These are phyloP conservation scores for Strix uralensis DNA, from an alignment of 2,113 vertebrate species.

Conservation along the genomic window DNA sequence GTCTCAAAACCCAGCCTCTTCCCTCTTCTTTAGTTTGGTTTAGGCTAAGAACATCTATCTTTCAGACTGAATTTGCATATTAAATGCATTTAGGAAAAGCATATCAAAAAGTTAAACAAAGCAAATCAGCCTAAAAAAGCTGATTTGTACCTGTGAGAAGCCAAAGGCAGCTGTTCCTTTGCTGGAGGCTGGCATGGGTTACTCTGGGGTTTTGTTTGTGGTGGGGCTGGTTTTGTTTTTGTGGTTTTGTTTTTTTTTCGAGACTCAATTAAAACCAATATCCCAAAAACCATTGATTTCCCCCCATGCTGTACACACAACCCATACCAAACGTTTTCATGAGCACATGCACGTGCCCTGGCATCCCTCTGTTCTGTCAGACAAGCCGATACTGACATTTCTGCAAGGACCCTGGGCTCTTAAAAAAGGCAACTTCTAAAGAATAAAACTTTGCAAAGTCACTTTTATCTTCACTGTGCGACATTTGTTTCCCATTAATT, in stretches of 20 bases:
- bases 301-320: rapidly evolving
- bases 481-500: conserved; percentile 57
- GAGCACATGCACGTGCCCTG: rapidly evolving
- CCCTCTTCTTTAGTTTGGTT: neutral
- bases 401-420: neutral
- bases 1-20: neutral
- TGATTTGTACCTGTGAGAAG: neutral
- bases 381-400: neutral
- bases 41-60: neutral
- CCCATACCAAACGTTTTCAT: rapidly evolving
- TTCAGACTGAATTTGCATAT: neutral
- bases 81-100: neutral
- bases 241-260: neutral
- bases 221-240: neutral
- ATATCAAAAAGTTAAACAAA: neutral
- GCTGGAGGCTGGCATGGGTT: neutral
- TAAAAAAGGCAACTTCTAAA: neutral
- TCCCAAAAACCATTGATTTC: neutral
- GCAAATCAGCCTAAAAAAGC: neutral
- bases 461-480: neutral
- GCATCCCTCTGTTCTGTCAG: neutral
- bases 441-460: conserved; percentile 44
- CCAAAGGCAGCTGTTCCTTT: neutral
- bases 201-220: neutral
- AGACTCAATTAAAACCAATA: neutral